Percentiles rank a stretch among this genome's conserved stretches.
Conservation (phyloP, 1,140 invertebrate genomes). For the Pararge aegeria region DNA sequence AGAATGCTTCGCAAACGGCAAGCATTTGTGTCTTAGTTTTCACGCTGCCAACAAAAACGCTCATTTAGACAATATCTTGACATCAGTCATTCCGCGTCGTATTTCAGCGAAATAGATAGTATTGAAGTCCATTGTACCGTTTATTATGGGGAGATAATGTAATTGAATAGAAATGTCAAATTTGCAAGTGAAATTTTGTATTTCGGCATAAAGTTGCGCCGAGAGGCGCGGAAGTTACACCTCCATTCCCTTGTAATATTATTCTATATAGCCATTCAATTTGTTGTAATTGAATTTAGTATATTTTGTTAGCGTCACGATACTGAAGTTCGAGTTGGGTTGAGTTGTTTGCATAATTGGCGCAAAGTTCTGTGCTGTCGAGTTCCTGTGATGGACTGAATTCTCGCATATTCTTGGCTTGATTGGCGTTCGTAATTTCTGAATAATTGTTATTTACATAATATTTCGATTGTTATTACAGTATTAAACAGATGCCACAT, state of each 20-base stretch:
- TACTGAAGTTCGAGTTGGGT: conserved; percentile 33
- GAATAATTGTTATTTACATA: conserved; percentile 8
- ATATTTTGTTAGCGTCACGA: conserved; percentile 37
- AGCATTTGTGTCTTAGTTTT: conserved; percentile 5
- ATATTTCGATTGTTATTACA: not conserved
- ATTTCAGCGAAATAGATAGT: conserved; percentile 27
- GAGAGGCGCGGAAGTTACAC: conserved; percentile 34
- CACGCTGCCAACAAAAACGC: conserved; percentile 6
- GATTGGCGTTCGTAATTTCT: conserved; percentile 12
- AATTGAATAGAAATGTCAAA: conserved; percentile 42
- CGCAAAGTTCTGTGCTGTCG: conserved; percentile 23
- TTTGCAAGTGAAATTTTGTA: conserved; percentile 45
- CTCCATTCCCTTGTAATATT: conserved; percentile 37
- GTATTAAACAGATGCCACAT: too few relatives aligned
- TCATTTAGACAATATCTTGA: conserved; percentile 17
- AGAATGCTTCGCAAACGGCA: conserved; percentile 4
- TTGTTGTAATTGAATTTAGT: conserved; percentile 46
- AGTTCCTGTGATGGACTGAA: conserved; percentile 15
- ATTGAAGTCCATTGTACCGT: conserved; percentile 33
- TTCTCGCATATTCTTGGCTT: conserved; percentile 16
- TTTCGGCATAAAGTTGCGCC: conserved; percentile 35
- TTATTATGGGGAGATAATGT: conserved; percentile 34
- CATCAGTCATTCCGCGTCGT: conserved; percentile 23
- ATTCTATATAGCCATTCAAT: conserved; percentile 38
- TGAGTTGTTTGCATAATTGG: conserved; percentile 43